phyloP scores from a whole-genome alignment of 2,797 vertebrate genomes.

The Tenualosa thibaudeaui region DNA sequence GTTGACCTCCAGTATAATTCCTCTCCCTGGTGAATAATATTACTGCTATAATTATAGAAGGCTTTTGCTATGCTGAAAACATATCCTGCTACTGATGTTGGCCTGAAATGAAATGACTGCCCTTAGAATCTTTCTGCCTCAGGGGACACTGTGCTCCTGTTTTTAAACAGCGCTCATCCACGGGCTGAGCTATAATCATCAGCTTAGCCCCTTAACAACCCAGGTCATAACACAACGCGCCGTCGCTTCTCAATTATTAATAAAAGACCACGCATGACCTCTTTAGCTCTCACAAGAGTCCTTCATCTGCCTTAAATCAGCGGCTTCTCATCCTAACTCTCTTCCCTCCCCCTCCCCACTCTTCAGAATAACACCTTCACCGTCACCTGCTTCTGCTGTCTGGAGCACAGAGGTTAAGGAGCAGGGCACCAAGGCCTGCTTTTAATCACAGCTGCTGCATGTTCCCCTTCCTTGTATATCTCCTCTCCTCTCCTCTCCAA shows the following conservation, averaged over 20 bases:
- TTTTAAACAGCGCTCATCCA: not conserved
- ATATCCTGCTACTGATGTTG: not conserved
- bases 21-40: not conserved
- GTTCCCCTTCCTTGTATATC: not conserved
- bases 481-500: not conserved
- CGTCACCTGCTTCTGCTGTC: not conserved
- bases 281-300: conserved; percentile 29
- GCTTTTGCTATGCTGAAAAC: not conserved
- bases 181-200: conserved; percentile 35
- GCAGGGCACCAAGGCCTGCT: not conserved
- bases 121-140: not conserved
- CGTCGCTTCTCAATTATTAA: conserved; percentile 42
- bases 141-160: not conserved
- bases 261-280: conserved; percentile 29
- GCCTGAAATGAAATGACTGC: not conserved
- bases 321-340: not conserved
- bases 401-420: not conserved
- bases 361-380: not conserved
- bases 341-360: not conserved
- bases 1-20: too few species aligned
- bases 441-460: not conserved
- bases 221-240: conserved; percentile 31
- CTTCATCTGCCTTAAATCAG: conserved; percentile 16
- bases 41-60: not conserved
- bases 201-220: conserved; percentile 21